These are phyloP conservation scores for Falco berigora DNA, from an alignment of 2,797 vertebrate species.

Conservation along the genomic window DNA sequence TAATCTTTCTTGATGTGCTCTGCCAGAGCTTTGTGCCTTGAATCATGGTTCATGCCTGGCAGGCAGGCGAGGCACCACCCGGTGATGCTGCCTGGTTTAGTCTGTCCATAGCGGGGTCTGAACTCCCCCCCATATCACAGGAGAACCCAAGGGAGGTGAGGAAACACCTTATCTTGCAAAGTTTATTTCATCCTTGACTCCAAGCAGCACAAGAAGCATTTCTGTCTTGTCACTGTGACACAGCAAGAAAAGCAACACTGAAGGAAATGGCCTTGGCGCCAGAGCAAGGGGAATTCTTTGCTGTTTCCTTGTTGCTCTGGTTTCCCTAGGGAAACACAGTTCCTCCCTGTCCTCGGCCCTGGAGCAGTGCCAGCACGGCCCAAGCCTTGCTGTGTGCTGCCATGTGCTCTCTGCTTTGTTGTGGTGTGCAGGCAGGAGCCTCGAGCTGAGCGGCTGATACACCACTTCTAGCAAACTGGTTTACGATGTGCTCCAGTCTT, in stretches of 20 bases:
- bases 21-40: neutral
- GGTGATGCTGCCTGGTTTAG: neutral
- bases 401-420: neutral
- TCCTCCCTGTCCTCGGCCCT: neutral
- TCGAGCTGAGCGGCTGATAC: accelerated
- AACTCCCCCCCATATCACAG: accelerated
- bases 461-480: accelerated
- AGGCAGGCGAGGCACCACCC: neutral
- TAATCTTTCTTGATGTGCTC: neutral
- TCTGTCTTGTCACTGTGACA: neutral
- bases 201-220: neutral
- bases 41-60: neutral
- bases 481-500: neutral
- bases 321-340: neutral
- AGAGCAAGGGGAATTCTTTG: neutral
- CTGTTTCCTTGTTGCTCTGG: neutral
- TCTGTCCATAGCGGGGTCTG: neutral
- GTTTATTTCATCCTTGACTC: neutral
- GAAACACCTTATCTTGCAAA: too few species aligned
- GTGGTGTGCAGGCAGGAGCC: neutral
- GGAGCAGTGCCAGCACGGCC: neutral
- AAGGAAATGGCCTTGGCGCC: neutral
- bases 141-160: neutral
- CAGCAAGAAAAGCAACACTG: neutral
- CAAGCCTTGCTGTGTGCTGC: neutral